Conservation (phyloP, 2,113 vertebrate genomes). For the Phyllostomus discolor region DNA sequence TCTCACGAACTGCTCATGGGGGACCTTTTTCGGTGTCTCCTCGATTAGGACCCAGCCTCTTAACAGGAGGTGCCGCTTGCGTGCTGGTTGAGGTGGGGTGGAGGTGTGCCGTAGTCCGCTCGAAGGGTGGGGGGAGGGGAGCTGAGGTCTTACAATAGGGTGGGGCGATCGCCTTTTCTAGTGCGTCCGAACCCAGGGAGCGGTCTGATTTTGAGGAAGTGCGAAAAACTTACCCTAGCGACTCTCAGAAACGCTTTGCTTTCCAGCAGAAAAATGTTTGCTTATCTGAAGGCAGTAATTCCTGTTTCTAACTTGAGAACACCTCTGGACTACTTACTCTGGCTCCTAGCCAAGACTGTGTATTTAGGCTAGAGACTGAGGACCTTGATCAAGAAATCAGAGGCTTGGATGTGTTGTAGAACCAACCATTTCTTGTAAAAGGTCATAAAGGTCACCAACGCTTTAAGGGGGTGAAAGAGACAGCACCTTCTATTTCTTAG, state of each 20-base stretch:
- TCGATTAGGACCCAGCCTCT: neutral
- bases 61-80: neutral
- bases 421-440: neutral
- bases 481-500: neutral
- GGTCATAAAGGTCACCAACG: neutral
- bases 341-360: neutral
- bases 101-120: neutral
- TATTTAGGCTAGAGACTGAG: neutral
- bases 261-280: neutral
- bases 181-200: neutral
- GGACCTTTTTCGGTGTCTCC: neutral
- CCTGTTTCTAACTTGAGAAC: neutral
- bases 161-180: neutral
- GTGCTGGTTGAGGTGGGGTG: neutral
- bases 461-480: neutral
- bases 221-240: neutral
- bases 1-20: neutral
- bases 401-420: neutral
- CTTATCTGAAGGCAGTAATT: neutral
- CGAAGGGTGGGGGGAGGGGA: neutral
- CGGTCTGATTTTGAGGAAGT: neutral
- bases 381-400: constrained; percentile 20
- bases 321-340: neutral
- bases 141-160: neutral
- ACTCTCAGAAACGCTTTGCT: neutral